A percentile compares a stretch with the other conserved stretches of the same genome.
phyloP scores from a whole-genome alignment of 2,113 vertebrate species.

The Anguilla japonica region DNA sequence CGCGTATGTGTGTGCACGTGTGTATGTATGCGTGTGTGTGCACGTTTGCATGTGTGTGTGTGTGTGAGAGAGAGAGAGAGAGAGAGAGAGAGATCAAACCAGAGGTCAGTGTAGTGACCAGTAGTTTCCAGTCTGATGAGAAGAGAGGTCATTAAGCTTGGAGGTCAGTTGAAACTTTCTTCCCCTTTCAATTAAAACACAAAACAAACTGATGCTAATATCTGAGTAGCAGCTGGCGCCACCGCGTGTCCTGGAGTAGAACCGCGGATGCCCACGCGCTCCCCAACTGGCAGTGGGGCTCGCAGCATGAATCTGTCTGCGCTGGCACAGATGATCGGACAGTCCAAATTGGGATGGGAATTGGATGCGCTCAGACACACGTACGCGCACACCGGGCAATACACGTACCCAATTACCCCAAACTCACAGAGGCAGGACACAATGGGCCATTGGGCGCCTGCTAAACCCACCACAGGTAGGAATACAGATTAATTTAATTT shows the following conservation, averaged over 20 bases:
- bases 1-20: no score
- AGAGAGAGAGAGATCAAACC: conserved; percentile 10
- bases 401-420: neutral
- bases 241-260: no score
- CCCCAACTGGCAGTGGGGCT: no score
- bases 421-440: neutral
- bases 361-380: neutral
- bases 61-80: neutral
- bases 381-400: neutral
- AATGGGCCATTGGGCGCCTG: neutral
- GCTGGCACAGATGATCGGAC: no score
- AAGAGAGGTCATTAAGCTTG: conserved; percentile 6
- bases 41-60: no score
- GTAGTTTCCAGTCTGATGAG: neutral
- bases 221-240: no score
- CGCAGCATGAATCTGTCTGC: no score
- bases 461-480: neutral
- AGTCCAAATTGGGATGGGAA: no score
- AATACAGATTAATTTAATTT: neutral
- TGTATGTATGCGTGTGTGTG: no score
- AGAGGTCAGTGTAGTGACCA: neutral
- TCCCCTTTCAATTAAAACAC: neutral
- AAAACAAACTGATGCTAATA: neutral
- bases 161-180: conserved; percentile 20
- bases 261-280: no score